Conservation (phyloP, 2,888 invertebrate species). For the Vandiemenella viatica region DNA sequence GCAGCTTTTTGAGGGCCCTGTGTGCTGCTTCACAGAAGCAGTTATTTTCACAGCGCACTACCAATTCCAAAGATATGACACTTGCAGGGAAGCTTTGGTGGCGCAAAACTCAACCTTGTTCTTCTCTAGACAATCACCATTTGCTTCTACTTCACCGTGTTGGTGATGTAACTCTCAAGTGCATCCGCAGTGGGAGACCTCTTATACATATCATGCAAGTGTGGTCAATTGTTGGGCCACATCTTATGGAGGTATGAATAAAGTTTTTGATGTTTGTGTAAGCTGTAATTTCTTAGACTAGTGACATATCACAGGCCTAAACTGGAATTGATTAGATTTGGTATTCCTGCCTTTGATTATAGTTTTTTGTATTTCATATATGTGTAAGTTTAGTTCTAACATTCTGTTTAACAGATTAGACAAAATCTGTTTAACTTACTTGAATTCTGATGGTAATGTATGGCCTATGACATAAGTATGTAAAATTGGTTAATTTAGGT, state of each 20-base stretch:
- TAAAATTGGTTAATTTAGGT: no score
- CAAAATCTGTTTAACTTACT: no score
- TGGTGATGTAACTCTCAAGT: slow-evolving; percentile 76
- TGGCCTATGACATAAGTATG: no score
- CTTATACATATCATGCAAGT: slow-evolving; percentile 78
- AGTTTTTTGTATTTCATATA: no score
- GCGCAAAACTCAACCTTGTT: slow-evolving; percentile 18
- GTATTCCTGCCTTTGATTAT: no score
- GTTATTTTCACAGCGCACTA: slow-evolving; percentile 30
- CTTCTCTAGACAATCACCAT: slow-evolving; percentile 18
- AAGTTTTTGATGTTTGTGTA: not conserved
- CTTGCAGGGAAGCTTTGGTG: slow-evolving; percentile 27
- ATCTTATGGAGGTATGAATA: slow-evolving; percentile 69
- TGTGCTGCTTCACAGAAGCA: slow-evolving; percentile 77
- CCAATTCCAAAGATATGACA: slow-evolving; percentile 5
- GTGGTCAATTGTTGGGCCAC: slow-evolving; percentile 85
- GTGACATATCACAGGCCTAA: no score
- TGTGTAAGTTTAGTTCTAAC: no score
- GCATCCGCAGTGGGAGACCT: slow-evolving; percentile 73
- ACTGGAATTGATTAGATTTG: no score
- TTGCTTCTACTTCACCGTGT: slow-evolving; percentile 59
- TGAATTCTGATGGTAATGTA: no score
- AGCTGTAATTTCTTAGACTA: no score
- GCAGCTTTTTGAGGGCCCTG: slow-evolving; percentile 65
- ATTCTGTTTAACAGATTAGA: no score